phyloP scores from a whole-genome alignment of 2,797 vertebrate genomes.

The Apodemus agrarius region DNA sequence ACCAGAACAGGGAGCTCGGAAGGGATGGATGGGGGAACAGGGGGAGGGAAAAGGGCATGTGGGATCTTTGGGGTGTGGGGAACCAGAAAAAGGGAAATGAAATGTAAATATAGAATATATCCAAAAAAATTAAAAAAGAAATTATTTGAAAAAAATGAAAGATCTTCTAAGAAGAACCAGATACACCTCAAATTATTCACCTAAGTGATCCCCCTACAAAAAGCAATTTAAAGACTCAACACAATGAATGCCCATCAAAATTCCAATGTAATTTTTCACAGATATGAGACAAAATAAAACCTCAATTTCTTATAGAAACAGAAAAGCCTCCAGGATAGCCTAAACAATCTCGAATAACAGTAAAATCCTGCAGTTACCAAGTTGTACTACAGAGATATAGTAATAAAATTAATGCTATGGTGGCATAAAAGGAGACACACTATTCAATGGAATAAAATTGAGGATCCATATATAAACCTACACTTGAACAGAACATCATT shows the following conservation, averaged over 20 bases:
- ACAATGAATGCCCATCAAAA: background rate
- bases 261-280: background rate
- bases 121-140: too few species aligned
- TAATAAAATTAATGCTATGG: too few species aligned
- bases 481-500: background rate
- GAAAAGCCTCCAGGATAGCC: background rate
- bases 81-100: too few species aligned
- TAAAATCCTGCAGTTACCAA: background rate
- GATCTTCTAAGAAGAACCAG: too few species aligned
- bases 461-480: too few species aligned
- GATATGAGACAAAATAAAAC: background rate
- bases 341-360: background rate
- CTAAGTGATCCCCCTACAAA: background rate
- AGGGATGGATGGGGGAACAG: too few species aligned
- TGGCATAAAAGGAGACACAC: background rate
- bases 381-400: background rate
- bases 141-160: too few species aligned
- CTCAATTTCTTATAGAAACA: background rate
- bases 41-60: too few species aligned
- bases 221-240: background rate
- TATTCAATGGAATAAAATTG: background rate
- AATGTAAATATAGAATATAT: too few species aligned
- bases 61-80: too few species aligned
- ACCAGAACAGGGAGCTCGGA: too few species aligned
- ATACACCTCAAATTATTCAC: background rate